phyloP scores from a whole-genome alignment of 2,888 invertebrate genomes.

The Sycophila texana region DNA sequence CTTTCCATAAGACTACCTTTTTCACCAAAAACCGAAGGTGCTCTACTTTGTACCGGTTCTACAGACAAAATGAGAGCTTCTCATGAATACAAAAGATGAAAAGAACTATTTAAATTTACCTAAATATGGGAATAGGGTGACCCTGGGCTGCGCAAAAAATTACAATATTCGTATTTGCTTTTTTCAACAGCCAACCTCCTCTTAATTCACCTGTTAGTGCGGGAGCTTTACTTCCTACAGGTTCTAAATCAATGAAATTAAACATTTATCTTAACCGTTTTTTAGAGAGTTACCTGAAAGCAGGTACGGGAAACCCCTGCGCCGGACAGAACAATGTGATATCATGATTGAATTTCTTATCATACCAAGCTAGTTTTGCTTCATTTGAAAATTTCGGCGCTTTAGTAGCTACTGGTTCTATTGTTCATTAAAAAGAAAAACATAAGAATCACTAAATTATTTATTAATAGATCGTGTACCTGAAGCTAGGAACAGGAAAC shows the following conservation, averaged over 20 bases:
- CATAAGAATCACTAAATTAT: background rate
- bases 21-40: slow-evolving; percentile 77
- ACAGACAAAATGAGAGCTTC: slow-evolving; percentile 33
- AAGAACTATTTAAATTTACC: slow-evolving; percentile 74
- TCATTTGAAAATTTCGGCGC: slow-evolving; percentile 82
- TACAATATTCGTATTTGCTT: slow-evolving; percentile 74
- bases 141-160: slow-evolving; percentile 85
- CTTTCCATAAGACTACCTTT: slow-evolving; percentile 70
- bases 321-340: slow-evolving; percentile 85
- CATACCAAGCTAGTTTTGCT: slow-evolving; percentile 83
- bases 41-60: slow-evolving; percentile 79
- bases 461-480: slow-evolving; percentile 77
- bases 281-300: slow-evolving; percentile 80
- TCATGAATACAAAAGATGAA: background rate
- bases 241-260: slow-evolving; percentile 74
- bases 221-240: slow-evolving; percentile 80
- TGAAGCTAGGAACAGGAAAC: slow-evolving; percentile 84
- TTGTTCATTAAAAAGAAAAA: slow-evolving; percentile 4
- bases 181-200: slow-evolving; percentile 70
- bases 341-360: slow-evolving; percentile 80
- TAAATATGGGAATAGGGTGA: slow-evolving; percentile 79
- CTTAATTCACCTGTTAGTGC: slow-evolving; percentile 74
- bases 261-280: background rate
- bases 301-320: slow-evolving; percentile 85
- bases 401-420: slow-evolving; percentile 81